Conservation (phyloP, 2,113 vertebrate species). For the Cheirogaleus medius region DNA sequence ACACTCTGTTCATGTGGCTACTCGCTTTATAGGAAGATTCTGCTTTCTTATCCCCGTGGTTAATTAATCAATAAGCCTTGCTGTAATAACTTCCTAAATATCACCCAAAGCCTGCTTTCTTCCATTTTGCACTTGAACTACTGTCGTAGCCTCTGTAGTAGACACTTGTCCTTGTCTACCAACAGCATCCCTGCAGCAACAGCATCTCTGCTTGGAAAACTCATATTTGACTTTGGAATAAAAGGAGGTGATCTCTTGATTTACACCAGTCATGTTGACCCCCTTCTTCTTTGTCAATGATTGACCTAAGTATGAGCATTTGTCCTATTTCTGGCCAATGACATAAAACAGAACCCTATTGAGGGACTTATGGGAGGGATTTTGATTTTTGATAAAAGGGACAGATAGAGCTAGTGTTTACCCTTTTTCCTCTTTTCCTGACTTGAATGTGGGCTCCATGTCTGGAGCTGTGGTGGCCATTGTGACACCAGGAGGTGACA, state of each 20-base stretch:
- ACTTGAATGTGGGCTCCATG: neutral
- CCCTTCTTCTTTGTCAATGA: neutral
- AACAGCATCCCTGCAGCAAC: neutral
- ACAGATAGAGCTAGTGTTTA: neutral
- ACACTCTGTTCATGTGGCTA: rapidly evolving
- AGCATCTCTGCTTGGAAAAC: neutral
- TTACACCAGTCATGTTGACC: neutral
- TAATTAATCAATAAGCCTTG: neutral
- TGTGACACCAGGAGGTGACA: neutral
- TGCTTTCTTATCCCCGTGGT: neutral
- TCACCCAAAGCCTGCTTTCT: neutral
- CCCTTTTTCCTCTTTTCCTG: neutral
- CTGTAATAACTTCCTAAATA: neutral
- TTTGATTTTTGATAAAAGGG: neutral
- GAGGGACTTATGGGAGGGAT: neutral
- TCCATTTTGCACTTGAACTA: too few species aligned
- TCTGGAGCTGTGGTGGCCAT: neutral
- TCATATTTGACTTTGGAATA: neutral
- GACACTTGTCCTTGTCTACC: neutral
- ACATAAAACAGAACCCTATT: neutral
- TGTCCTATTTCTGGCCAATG: neutral
- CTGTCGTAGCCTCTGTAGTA: neutral
- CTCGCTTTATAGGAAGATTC: neutral
- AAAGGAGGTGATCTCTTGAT: neutral
- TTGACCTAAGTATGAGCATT: neutral